Base-by-base conservation (phyloP, 2,888 invertebrate genomes). In the Dione vanillae region DNA sequence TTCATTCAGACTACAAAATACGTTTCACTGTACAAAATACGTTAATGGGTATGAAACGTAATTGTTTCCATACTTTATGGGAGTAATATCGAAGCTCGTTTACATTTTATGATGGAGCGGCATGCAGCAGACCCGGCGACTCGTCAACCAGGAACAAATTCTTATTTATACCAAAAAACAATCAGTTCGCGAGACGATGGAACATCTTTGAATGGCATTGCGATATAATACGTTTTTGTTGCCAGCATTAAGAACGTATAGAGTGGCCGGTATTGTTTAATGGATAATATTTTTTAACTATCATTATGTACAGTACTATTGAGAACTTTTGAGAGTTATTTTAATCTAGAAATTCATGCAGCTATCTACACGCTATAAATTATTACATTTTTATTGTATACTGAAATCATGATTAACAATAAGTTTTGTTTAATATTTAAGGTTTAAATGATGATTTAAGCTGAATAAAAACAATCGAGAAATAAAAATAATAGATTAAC, bases 131-230 rank as follows among this genome's bases (percentile, higher is more conserved):
- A 83, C 79, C 79, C 74, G 79, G 76, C 79, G 78, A 78, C 84
- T 80, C 78, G 90, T 85, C 87, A 82, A 91, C 89, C 92, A 93
- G 92, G 92, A 93, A 93, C 90, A 85, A 84, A 89, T 88, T 89
- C 87, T 85, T 85, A 85, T 83, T 83, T 80, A 78, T 75, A 79
- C 80, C 84, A 85, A 90, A 90, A 81, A 77, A 77, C 68, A 41
- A 56, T 54, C 78, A 76, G 78, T 78, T 79, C 83, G 85, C 80
- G 85, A 82, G 83, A 78, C 79, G 76, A 79, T 27, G 27, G 82
- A 79, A 78, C 79, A 72, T 81, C 87, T 87, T 83, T 91, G 88
- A 90, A 90, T 89, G 88, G 81, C 83, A 85, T 86, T 82, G 84
- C 84, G 81, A 80, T 83, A 81, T 82, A 81, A 81, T 83, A 81